phyloP scores from a whole-genome alignment of 2,113 vertebrate species.

The Tenebrosternarchus preto region DNA sequence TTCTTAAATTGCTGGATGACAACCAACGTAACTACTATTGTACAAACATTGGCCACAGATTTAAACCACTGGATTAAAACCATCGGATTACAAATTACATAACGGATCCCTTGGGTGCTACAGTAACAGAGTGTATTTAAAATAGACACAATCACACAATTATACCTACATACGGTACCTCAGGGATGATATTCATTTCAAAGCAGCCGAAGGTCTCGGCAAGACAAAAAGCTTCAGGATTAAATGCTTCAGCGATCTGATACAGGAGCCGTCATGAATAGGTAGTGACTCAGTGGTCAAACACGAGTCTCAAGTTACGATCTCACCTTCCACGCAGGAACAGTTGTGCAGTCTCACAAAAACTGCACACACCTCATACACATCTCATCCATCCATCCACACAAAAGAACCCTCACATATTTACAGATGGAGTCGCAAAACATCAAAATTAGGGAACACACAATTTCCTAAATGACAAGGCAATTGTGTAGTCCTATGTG shows the following conservation, averaged over 20 bases:
- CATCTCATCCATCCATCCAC: background rate
- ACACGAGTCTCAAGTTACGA: background rate
- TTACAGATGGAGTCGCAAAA: background rate
- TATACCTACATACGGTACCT: background rate
- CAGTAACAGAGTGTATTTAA: too few relatives aligned
- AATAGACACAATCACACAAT: too few relatives aligned
- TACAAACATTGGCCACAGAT: too few relatives aligned
- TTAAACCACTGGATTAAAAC: too few relatives aligned
- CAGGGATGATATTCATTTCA: background rate
- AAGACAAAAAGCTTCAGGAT: background rate
- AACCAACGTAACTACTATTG: background rate
- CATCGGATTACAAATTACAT: background rate
- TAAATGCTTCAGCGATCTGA: background rate
- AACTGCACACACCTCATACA: background rate
- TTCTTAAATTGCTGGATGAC: background rate
- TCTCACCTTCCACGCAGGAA: conserved; percentile 3
- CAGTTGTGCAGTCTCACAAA: background rate
- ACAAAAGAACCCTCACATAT: background rate
- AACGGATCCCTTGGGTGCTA: too few relatives aligned
- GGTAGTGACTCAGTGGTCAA: conserved; percentile 1
- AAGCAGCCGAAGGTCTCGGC: background rate
- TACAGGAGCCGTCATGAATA: background rate
- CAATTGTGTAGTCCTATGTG: too few relatives aligned
- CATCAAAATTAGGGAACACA: too few relatives aligned
- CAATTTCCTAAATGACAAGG: too few relatives aligned